Evolutionary conservation across 2,797 vertebrate genomes (phyloP).

Genomic region (Lacerta viridis): DNA sequence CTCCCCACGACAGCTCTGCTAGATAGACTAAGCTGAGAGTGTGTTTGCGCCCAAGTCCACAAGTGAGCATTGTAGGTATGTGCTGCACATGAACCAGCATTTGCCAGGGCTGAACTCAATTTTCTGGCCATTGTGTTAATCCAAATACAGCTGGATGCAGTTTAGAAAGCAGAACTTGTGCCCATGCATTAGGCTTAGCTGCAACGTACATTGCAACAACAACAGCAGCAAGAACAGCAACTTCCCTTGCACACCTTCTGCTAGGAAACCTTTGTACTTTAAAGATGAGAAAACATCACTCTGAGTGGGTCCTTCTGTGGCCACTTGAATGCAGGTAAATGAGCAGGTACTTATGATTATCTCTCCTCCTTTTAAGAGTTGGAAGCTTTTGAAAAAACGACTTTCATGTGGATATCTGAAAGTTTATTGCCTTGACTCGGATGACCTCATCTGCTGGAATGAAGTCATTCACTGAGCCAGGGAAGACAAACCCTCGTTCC

Average conservation of each 20-base stretch:
- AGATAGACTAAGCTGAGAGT: neutral
- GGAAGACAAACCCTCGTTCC: constrained; percentile 91
- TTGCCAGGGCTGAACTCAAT: neutral
- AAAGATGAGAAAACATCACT: constrained; percentile 14
- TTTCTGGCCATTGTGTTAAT: neutral
- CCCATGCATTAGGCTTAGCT: neutral
- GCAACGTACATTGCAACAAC: neutral
- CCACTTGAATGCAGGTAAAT: constrained; percentile 68
- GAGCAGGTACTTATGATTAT: constrained; percentile 78
- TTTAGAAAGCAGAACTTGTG: neutral
- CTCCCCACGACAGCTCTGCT: neutral
- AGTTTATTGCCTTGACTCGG: constrained; percentile 90
- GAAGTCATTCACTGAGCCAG: constrained; percentile 92
- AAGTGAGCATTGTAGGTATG: neutral
- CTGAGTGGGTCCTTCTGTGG: constrained; percentile 8
- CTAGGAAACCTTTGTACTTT: neutral
- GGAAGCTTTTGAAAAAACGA: constrained; percentile 72
- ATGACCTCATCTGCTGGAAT: constrained; percentile 93
- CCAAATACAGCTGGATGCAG: neutral
- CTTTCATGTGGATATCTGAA: constrained; percentile 89
- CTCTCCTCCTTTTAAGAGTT: constrained; percentile 75
- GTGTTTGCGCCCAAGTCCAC: neutral
- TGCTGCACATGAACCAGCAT: neutral
- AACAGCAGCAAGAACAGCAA: neutral
- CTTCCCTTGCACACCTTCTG: neutral